These are phyloP conservation scores for Tromatobia lineatoria DNA, from an alignment of 2,888 invertebrate genomes.

Conservation along the genomic window DNA sequence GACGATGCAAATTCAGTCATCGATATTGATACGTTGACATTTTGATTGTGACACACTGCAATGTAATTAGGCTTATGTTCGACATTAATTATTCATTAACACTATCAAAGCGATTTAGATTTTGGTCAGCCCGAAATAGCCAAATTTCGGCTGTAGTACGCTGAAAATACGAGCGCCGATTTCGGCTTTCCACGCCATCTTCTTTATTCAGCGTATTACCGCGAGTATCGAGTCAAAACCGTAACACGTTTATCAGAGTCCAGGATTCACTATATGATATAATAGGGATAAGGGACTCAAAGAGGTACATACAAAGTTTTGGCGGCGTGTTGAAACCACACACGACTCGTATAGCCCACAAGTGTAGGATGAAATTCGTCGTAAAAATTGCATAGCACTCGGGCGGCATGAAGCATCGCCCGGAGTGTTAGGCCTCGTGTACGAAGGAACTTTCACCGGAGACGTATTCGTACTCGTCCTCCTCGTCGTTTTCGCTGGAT, in stretches of 20 bases:
- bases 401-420: conserved; percentile 7
- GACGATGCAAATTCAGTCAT: conserved; percentile 17
- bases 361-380: conserved; percentile 41
- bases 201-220: background rate
- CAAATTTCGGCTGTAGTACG: background rate
- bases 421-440: conserved; percentile 52
- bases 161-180: background rate
- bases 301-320: conserved; percentile 18
- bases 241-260: conserved; percentile 5
- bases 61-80: conserved; percentile 9
- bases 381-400: conserved; percentile 23
- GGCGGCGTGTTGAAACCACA: background rate
- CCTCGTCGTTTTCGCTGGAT: conserved; percentile 34
- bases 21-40: background rate
- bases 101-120: background rate
- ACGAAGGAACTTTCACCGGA: conserved; percentile 55
- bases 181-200: background rate
- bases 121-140: background rate
- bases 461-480: conserved; percentile 8
- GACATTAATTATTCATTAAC: conserved; percentile 1
- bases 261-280: background rate
- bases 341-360: background rate
- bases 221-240: conserved; percentile 7
- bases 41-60: conserved; percentile 1
- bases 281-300: background rate